Conservation (phyloP, 2,888 invertebrate genomes). For the Bembecia ichneumoniformis region DNA sequence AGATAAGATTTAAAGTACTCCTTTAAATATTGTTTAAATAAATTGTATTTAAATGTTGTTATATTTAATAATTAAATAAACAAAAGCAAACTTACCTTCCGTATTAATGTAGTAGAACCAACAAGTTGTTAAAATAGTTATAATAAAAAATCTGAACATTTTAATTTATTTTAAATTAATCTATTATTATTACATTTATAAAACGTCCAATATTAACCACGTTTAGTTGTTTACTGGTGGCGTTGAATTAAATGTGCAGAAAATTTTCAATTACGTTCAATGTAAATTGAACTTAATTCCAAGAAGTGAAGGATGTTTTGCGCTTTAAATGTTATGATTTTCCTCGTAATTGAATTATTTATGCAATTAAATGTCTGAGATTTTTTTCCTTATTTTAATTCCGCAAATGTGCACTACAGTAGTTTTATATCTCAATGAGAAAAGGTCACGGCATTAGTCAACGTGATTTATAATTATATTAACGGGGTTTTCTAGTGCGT, state of each 20-base stretch:
- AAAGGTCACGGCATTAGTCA: too few relatives aligned
- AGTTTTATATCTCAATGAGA: not conserved
- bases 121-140: conserved; percentile 17
- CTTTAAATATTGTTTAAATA: too few relatives aligned
- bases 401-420: not conserved
- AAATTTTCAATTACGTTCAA: not conserved
- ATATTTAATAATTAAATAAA: too few relatives aligned
- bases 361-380: conserved; percentile 7
- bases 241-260: not conserved
- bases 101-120: conserved; percentile 30
- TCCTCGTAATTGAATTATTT: conserved; percentile 22
- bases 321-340: conserved; percentile 13
- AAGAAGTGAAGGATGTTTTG: not conserved
- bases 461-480: too few relatives aligned
- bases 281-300: not conserved
- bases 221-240: not conserved
- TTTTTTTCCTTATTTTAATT: not conserved
- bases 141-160: conserved; percentile 22
- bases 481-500: too few relatives aligned
- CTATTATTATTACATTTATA: not conserved
- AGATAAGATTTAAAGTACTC: too few relatives aligned
- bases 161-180: not conserved
- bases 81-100: conserved; percentile 19
- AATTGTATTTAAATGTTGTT: too few relatives aligned
- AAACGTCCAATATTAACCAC: conserved; percentile 8